phyloP scores from a whole-genome alignment of 2,113 vertebrate species.

The Limnothrissa miodon region DNA sequence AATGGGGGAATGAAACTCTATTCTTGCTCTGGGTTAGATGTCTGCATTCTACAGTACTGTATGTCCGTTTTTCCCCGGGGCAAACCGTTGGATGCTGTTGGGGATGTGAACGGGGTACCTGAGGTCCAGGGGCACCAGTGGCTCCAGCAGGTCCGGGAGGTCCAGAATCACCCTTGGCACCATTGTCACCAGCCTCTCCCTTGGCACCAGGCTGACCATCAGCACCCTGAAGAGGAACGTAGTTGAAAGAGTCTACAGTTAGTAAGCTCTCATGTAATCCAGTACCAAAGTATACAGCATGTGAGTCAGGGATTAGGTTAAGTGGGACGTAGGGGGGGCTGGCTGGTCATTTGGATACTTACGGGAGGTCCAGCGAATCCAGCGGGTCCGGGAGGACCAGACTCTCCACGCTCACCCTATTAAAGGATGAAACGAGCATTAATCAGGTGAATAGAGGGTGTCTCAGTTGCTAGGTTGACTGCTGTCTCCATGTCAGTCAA shows the following conservation, averaged over 20 bases:
- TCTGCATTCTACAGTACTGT: neutral
- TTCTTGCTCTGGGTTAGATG: neutral
- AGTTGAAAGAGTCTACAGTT: neutral
- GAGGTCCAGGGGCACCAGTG: conserved; percentile 76
- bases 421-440: conserved; percentile 12
- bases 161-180: conserved; percentile 92
- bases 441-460: conserved; percentile 22
- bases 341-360: conserved; percentile 58
- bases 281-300: neutral
- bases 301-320: neutral
- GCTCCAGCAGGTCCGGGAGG: conserved; percentile 88
- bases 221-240: conserved; percentile 72
- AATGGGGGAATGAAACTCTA: neutral
- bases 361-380: conserved; percentile 98
- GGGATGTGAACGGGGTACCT: conserved; percentile 47
- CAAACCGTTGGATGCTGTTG: neutral
- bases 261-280: neutral
- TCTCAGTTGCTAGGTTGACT: no score
- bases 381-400: conserved; percentile 90
- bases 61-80: neutral
- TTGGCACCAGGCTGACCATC: conserved; percentile 82
- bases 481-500: no score
- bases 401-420: conserved; percentile 93
- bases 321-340: neutral
- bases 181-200: conserved; percentile 82